Percentiles rank a stretch among this genome's conserved stretches.
Evolutionary conservation across 2,888 invertebrate species (phyloP).

Genomic region (Phyto melanocephala): DNA sequence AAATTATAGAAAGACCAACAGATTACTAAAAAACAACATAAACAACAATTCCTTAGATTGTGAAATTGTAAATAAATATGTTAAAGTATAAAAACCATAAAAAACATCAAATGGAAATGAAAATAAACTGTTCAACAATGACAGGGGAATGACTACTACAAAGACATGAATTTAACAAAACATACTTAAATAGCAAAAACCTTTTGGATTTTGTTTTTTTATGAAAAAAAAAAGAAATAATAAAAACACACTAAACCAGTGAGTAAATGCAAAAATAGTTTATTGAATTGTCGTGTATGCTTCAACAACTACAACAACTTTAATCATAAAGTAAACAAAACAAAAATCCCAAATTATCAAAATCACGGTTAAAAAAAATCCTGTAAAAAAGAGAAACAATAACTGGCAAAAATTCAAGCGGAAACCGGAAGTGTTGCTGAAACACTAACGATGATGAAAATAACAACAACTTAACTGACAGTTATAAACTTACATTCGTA

Average conservation of each 20-base stretch:
- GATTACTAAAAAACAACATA: slow-evolving; percentile 11
- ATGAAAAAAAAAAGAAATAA: not conserved
- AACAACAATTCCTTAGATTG: slow-evolving; percentile 24
- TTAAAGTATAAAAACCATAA: slow-evolving; percentile 11
- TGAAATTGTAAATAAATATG: slow-evolving; percentile 31
- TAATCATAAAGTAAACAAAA: not conserved
- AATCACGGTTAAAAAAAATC: not conserved
- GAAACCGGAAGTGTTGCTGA: slow-evolving; percentile 71
- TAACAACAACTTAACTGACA: slow-evolving; percentile 59
- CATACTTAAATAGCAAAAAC: slow-evolving; percentile 1
- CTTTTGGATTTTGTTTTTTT: not conserved
- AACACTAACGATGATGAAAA: slow-evolving; percentile 67
- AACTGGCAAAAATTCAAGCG: slow-evolving; percentile 64
- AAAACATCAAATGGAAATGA: slow-evolving; percentile 17
- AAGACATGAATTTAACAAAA: not conserved
- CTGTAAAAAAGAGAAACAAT: slow-evolving; percentile 26
- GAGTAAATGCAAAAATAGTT: slow-evolving; percentile 47
- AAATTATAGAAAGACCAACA: not conserved
- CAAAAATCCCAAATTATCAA: slow-evolving; percentile 40
- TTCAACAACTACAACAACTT: not conserved
- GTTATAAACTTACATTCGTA: slow-evolving; percentile 20
- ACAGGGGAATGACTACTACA: slow-evolving; percentile 38
- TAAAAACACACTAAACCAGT: not conserved
- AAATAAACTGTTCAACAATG: slow-evolving; percentile 53
- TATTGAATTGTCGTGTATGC: slow-evolving; percentile 47